A percentile compares a stretch with the other conserved stretches of the same genome.
phyloP scores from a whole-genome alignment of 2,113 vertebrate genomes.

The Dunckerocampus dactyliophorus region DNA sequence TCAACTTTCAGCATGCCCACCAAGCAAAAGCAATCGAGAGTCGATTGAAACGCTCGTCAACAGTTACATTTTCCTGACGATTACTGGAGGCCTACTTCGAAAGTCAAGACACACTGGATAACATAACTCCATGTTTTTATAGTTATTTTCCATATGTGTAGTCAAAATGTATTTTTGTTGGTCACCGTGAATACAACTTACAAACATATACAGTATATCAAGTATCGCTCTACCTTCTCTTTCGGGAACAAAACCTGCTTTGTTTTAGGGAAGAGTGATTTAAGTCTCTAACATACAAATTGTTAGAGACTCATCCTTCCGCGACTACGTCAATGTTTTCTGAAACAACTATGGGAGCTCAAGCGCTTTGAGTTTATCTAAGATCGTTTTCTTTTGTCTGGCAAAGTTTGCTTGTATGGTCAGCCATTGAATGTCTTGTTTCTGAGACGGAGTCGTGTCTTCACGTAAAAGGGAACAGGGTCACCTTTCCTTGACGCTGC shows the following conservation, averaged over 20 bases:
- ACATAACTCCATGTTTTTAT: neutral
- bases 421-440: slow-evolving; percentile 39
- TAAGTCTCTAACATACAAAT: neutral
- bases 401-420: slow-evolving; percentile 34
- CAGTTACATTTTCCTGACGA: neutral
- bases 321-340: no score
- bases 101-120: neutral
- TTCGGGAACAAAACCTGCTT: neutral
- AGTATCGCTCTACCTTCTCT: neutral
- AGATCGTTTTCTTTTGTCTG: slow-evolving; percentile 49
- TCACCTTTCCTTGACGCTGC: slow-evolving; percentile 48
- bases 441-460: slow-evolving; percentile 2
- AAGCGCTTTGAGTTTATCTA: neutral
- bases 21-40: slow-evolving; percentile 39
- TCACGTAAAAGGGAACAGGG: slow-evolving; percentile 25
- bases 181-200: neutral
- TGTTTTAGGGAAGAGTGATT: neutral
- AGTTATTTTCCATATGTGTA: no score
- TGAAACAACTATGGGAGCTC: no score
- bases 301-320: no score
- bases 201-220: neutral
- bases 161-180: no score
- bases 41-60: neutral
- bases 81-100: neutral
- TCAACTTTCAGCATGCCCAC: slow-evolving; percentile 41